Evolutionary conservation across 2,797 vertebrate genomes (phyloP), one percentile per base, ranked within the genome.

Genomic region (Alosa sapidissima): DNA sequence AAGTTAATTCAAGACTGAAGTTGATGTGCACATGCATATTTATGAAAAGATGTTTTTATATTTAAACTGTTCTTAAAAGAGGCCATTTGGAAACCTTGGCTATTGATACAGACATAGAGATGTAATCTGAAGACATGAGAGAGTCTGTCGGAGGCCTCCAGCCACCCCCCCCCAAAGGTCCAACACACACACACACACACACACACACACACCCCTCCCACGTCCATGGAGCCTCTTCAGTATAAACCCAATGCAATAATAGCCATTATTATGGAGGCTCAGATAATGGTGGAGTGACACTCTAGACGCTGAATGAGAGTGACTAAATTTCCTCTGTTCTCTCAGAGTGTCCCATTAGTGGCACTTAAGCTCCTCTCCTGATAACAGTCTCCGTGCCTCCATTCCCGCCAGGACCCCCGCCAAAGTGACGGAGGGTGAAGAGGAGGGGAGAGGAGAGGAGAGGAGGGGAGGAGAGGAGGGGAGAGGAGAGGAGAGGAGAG

Each of bases 151-250:
- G 28, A 28, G 28, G 28, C 28, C 41, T 6, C 8, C 24, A 28
- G 24, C n/a, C 60, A 3, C 28, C 13, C n/a, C 14, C 9, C 49
- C 24, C 19, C 49, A 41, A 41, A 41, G 41, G 41, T 41, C 52
- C 51, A 21, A 24, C 16, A 28, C 51, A 13, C 82, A 41, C 51
- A 13, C 82, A 41, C 51, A 48, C 47, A 68, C 85, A 68, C 78
- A 84, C 82, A 81, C 24, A 82, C 60, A 41, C 75, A 84, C 72
- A 83, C 83, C 82, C 49, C 16, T 21, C 58, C 91, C 89, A 92
- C 88, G 9, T 5, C 62, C 62, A 36, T 10, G 19, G 8, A 85
- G 87, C 91, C 93, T 87, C 82, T 90, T 90, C 28, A 68, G 62
- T 36, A 11, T 65, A 33, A 33, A 68, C 9, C 28, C 62, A 33